Evolutionary conservation across 2,888 invertebrate genomes (phyloP), one percentile per base, ranked within the genome.

Genomic region (Rhorus exstirpatorius): DNA sequence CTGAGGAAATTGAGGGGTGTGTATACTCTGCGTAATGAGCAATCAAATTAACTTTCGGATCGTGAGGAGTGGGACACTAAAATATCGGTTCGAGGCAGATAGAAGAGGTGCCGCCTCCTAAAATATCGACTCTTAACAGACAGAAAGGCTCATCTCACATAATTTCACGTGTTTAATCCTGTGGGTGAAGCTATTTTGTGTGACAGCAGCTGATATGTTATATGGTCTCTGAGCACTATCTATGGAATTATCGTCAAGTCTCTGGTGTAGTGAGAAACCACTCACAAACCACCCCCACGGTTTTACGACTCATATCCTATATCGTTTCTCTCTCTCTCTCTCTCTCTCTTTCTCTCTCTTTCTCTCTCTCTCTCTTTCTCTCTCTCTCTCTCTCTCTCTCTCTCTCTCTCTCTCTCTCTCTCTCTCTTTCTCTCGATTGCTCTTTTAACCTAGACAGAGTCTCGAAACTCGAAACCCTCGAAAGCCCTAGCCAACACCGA

Each of bases 21-120:
- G 53, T 35, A 31, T 17, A 31, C 21, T 17, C 70, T 10, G 14
- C 38, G 41, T 74, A 41, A 12, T 10, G 74, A 44, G 44, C 71
- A 79, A 82, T 79, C 58, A 51, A 82, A 82, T 82, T 70, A 82
- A 70, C 31, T 55, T 46, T 26, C 14, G 46, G 46, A 65, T 63
- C 51, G 19, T 44, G 53, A 8, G n/a, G n/a, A 65, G 3, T 19
- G 21, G 35, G n/a, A 31, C 44, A 35, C 55, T 44, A 51, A 58
- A 55, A 51, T 61, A 72, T 61, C 72, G 51, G 61, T 72, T 49
- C 49, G 31, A 55, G 3, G 24, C 61, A 38, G 60, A 60, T 38
- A 49, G 31, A 60, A 72, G n/a, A n/a, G 61, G 49, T 58, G 67
- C 65, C 58, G 65, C 24, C 35, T 58, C 12, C 35, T 58, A 21